Conservation (phyloP, 1,140 invertebrate genomes). For the Drosophila chauvacae region DNA sequence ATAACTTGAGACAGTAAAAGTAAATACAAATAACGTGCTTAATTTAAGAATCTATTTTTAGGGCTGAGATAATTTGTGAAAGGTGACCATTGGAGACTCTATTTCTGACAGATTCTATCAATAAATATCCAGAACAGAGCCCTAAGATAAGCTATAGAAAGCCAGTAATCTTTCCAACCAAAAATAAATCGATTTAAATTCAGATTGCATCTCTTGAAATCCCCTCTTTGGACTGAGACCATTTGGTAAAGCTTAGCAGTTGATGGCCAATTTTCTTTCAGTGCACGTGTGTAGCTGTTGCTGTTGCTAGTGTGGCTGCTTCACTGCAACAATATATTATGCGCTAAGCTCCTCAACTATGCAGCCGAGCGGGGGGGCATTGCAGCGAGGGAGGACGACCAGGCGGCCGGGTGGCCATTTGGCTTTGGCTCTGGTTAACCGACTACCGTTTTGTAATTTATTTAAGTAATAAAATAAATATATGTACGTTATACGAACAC, state of each 20-base stretch:
- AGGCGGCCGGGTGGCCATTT: conserved; percentile 56
- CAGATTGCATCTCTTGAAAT: neutral
- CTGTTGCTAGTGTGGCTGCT: conserved; percentile 18
- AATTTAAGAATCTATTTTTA: neutral
- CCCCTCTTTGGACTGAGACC: neutral
- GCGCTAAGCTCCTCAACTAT: conserved; percentile 68
- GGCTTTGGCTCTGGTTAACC: conserved; percentile 78
- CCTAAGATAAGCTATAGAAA: neutral
- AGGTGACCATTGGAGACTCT: neutral
- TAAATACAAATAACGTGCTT: neutral
- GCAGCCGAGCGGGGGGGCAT: conserved; percentile 22
- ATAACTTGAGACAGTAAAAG: neutral
- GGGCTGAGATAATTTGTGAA: too few species aligned
- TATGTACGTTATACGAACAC: conserved; percentile 52
- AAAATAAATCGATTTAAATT: neutral
- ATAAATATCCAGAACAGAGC: neutral
- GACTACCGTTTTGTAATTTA: conserved; percentile 82
- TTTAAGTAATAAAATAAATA: conserved; percentile 83
- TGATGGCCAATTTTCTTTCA: neutral
- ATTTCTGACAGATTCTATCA: neutral
- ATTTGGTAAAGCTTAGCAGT: neutral
- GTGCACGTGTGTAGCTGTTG: conserved; percentile 8
- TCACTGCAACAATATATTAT: conserved; percentile 71
- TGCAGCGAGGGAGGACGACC: conserved; percentile 1
- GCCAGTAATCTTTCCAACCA: neutral